A percentile compares a stretch with the other conserved stretches of the same genome.
phyloP scores from a whole-genome alignment of 2,797 vertebrate species.

The Diplodus puntazzo region DNA sequence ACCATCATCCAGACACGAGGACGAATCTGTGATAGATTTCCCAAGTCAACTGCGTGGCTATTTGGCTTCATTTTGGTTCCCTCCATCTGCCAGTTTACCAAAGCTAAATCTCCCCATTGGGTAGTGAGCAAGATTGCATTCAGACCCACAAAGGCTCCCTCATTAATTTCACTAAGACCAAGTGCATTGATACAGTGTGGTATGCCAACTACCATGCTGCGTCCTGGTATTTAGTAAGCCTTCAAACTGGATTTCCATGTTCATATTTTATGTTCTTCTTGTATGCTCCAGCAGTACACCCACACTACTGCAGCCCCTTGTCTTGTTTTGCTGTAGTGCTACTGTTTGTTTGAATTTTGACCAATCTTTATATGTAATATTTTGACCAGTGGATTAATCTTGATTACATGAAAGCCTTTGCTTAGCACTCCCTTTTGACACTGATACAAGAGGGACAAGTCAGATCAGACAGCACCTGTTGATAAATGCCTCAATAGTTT shows the following conservation, averaged over 20 bases:
- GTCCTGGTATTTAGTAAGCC: constrained; percentile 13
- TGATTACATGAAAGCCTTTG: not conserved
- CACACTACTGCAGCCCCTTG: not conserved
- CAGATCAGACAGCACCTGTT: constrained; percentile 27
- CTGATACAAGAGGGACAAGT: not conserved
- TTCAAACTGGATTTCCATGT: constrained; percentile 16
- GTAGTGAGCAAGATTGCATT: not conserved
- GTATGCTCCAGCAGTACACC: not conserved
- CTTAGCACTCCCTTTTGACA: not conserved
- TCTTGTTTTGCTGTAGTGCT: not conserved
- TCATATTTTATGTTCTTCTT: constrained; percentile 1
- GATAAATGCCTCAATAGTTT: constrained; percentile 9
- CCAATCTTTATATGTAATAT: not conserved
- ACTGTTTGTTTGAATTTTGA: not conserved
- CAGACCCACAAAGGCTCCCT: not conserved
- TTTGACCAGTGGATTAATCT: not conserved
- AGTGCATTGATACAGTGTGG: not conserved
- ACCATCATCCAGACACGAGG: not conserved
- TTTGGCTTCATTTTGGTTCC: not conserved
- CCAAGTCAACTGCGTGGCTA: not conserved
- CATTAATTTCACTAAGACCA: not conserved
- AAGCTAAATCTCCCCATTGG: not conserved
- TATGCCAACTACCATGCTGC: constrained; percentile 10
- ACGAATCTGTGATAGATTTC: not conserved
- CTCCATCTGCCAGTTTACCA: not conserved